Conservation (phyloP, 2,797 vertebrate genomes). For the Presbytis comata region DNA sequence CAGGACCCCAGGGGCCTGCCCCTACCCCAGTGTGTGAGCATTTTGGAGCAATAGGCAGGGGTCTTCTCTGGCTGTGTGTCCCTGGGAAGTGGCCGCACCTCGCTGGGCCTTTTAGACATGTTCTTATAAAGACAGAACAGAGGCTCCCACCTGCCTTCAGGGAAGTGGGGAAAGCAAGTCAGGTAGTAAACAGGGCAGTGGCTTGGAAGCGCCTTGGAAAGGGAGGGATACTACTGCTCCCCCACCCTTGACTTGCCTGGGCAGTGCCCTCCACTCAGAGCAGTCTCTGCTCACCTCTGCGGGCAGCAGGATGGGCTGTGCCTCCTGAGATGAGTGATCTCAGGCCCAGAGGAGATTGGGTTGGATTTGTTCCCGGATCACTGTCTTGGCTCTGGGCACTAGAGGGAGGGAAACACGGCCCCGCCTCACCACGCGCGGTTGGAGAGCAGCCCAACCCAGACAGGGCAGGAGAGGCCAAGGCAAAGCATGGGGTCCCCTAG, state of each 20-base stretch:
- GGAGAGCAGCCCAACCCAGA: background rate
- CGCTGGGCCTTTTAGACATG: background rate
- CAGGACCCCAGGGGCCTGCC: background rate
- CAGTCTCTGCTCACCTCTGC: background rate
- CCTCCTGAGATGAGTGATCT: background rate
- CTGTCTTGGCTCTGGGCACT: background rate
- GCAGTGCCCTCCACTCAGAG: background rate
- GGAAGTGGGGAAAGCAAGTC: background rate
- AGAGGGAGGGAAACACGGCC: background rate
- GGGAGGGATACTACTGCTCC: background rate
- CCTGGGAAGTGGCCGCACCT: background rate
- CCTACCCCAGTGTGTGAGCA: background rate
- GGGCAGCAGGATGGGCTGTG: background rate
- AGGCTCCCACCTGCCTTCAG: background rate
- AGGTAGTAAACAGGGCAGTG: background rate
- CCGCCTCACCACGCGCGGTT: accelerated
- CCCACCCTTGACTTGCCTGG: background rate
- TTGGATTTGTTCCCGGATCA: background rate
- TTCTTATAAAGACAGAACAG: background rate
- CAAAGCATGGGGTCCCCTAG: background rate
- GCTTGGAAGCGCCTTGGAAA: background rate
- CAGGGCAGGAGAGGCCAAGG: background rate
- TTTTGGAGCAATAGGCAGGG: background rate
- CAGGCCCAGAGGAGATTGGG: background rate
- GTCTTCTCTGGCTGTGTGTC: background rate